Conservation (phyloP, 2,888 invertebrate genomes). For the Blastobasis lacticolella region DNA sequence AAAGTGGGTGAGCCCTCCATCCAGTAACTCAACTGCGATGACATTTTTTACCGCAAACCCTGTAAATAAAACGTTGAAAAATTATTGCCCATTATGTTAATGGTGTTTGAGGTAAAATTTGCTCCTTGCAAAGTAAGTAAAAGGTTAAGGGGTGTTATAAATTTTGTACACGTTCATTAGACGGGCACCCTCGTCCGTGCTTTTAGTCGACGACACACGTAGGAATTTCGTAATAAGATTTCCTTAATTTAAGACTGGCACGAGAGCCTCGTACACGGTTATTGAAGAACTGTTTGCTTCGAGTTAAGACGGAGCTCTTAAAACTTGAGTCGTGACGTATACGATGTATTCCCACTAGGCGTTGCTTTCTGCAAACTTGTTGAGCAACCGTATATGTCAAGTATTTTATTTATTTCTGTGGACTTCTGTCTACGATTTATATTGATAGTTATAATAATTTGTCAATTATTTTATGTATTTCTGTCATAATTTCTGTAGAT, state of each 20-base stretch:
- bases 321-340: not conserved
- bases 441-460: too few species aligned
- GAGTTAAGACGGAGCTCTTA: not conserved
- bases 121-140: slow-evolving; percentile 49
- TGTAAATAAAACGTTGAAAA: slow-evolving; percentile 8
- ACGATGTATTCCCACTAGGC: too few species aligned
- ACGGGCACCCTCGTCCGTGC: slow-evolving; percentile 46
- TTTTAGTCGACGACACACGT: slow-evolving; percentile 63
- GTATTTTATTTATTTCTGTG: too few species aligned
- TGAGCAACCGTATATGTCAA: too few species aligned
- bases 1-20: too few species aligned
- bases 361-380: too few species aligned
- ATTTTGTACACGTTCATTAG: slow-evolving; percentile 70
- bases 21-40: too few species aligned
- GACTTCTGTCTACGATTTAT: too few species aligned
- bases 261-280: slow-evolving; percentile 16
- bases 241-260: slow-evolving; percentile 62
- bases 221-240: slow-evolving; percentile 71
- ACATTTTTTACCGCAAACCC: not conserved
- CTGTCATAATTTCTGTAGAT: too few species aligned
- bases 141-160: slow-evolving; percentile 64
- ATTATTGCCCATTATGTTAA: slow-evolving; percentile 29
- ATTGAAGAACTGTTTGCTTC: slow-evolving; percentile 17
- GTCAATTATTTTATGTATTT: too few species aligned
- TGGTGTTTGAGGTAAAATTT: slow-evolving; percentile 42